phyloP scores from a whole-genome alignment of 2,888 invertebrate genomes.

The Acronicta psi region DNA sequence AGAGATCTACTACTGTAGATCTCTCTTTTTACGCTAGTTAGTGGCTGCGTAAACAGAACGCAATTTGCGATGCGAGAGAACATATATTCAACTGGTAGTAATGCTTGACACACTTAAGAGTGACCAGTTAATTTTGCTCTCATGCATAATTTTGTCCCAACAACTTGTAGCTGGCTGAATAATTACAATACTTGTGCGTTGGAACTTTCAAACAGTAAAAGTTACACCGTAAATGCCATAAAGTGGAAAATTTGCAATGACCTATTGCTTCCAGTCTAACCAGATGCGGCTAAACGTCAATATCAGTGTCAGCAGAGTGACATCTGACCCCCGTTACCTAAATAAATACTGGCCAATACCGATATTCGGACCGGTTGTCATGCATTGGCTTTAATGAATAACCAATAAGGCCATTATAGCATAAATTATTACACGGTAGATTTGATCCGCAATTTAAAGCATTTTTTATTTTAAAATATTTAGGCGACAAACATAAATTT shows the following conservation, averaged over 20 bases:
- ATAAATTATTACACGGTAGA: too few species aligned
- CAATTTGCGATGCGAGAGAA: conserved; percentile 30
- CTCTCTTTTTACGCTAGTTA: conserved; percentile 48
- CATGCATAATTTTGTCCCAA: conserved; percentile 26
- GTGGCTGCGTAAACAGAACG: conserved; percentile 40
- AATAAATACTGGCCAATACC: background rate
- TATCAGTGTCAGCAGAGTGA: background rate
- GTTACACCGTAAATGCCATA: background rate
- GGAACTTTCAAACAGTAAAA: conserved; percentile 31
- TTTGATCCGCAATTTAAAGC: too few species aligned
- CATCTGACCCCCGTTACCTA: background rate
- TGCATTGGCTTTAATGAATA: too few species aligned
- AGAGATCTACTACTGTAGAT: too few species aligned
- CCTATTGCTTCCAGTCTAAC: background rate
- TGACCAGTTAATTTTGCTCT: conserved; percentile 27
- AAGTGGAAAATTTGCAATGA: background rate
- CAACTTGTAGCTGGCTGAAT: conserved; percentile 10
- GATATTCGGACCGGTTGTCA: conserved; percentile 1
- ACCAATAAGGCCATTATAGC: background rate
- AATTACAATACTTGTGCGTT: conserved; percentile 9
- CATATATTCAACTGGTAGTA: conserved; percentile 16
- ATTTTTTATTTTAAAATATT: too few species aligned
- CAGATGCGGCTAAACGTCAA: background rate
- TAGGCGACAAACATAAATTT: too few species aligned
- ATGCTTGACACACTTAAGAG: conserved; percentile 36